These are phyloP conservation scores for Clarias laeviceps DNA, from an alignment of 2,797 vertebrate genomes.

Conservation along the genomic window DNA sequence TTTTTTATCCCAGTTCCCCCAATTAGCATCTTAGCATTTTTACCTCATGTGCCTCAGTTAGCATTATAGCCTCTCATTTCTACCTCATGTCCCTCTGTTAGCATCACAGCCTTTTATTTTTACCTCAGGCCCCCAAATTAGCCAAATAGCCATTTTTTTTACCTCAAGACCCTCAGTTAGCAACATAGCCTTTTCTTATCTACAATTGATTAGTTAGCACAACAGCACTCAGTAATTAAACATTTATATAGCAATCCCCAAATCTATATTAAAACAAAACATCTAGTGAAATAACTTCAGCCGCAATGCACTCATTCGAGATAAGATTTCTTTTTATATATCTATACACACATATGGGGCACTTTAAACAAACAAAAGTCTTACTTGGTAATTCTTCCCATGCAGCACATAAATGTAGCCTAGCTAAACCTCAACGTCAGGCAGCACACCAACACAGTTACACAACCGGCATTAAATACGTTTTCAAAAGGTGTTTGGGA, in stretches of 20 bases:
- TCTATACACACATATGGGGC: background rate
- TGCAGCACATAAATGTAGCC: background rate
- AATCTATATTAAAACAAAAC: background rate
- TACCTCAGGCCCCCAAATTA: too few species aligned
- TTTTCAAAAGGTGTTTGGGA: background rate
- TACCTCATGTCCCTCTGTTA: background rate
- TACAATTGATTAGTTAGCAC: too few species aligned
- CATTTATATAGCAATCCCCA: background rate
- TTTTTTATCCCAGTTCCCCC: background rate
- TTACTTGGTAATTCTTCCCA: background rate
- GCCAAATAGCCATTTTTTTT: background rate
- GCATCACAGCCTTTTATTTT: background rate
- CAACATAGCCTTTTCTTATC: background rate
- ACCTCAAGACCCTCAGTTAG: too few species aligned
- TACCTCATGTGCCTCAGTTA: background rate
- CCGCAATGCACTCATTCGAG: background rate
- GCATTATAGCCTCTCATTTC: background rate
- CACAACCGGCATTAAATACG: background rate
- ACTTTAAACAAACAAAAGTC: background rate
- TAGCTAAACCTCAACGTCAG: background rate
- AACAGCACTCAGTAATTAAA: background rate
- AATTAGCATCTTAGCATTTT: background rate
- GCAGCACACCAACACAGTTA: constrained; percentile 46
- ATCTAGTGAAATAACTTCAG: background rate
- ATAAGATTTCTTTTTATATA: background rate